phyloP scores from a whole-genome alignment of 2,797 vertebrate genomes.

The Heliangelus exortis region DNA sequence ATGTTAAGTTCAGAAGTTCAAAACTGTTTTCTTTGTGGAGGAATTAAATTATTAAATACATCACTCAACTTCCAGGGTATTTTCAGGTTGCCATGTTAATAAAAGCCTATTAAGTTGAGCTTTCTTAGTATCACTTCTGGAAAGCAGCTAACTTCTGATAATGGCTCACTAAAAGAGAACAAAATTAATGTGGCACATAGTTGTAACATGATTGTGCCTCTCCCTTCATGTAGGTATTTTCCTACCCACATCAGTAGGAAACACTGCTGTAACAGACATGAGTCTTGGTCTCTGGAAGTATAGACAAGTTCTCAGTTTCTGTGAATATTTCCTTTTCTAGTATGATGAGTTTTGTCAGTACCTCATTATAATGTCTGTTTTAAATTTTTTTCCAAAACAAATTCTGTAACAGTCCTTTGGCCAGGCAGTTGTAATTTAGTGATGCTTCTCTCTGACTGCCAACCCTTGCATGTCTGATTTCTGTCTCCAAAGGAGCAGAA shows the following conservation, averaged over 20 bases:
- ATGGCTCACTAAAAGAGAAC: not conserved
- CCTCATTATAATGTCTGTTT: not conserved
- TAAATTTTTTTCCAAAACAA: not conserved
- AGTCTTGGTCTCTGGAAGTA: not conserved
- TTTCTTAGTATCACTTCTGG: not conserved
- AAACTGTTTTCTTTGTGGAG: not conserved
- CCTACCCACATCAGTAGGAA: not conserved
- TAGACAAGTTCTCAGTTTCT: not conserved
- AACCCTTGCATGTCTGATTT: not conserved
- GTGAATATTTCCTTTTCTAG: not conserved
- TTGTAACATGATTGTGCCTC: not conserved
- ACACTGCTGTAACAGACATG: not conserved
- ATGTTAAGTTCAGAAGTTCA: not conserved
- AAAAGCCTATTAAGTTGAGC: not conserved
- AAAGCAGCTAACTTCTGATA: not conserved
- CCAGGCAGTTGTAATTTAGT: not conserved
- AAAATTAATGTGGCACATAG: not conserved
- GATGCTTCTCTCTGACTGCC: not conserved
- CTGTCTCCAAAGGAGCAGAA: not conserved
- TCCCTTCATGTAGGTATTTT: not conserved
- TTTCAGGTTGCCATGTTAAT: not conserved
- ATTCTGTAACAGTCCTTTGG: not conserved
- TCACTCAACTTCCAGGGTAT: not conserved
- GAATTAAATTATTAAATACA: not conserved
- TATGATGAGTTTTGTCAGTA: not conserved